These are phyloP conservation scores for Drosophila rhopaloa DNA, from an alignment of 1,140 invertebrate genomes.

Conservation along the genomic window DNA sequence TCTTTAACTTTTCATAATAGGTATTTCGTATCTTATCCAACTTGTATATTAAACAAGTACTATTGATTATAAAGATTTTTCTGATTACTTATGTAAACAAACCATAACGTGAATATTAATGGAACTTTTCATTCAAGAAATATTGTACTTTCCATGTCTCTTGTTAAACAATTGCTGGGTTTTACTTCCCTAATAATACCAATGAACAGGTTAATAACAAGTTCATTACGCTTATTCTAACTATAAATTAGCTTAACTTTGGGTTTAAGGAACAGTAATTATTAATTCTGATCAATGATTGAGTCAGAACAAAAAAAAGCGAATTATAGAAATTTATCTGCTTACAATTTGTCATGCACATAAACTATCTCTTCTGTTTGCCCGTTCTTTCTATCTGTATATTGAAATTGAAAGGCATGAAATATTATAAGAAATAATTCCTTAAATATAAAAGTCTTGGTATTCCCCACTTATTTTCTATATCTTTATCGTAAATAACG, in stretches of 20 bases:
- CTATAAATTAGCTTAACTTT: not conserved
- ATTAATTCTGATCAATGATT: not conserved
- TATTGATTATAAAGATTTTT: conserved; percentile 2
- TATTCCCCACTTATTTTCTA: not conserved
- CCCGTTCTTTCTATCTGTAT: not conserved
- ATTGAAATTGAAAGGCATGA: not conserved
- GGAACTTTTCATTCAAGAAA: no score
- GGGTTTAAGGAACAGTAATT: not conserved
- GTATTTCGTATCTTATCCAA: not conserved
- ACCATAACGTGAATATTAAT: no score
- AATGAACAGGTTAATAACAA: no score
- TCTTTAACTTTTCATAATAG: not conserved
- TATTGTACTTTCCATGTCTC: not conserved
- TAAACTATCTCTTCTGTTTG: not conserved
- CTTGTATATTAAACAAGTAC: conserved; percentile 5
- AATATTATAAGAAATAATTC: not conserved
- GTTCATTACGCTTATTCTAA: not conserved
- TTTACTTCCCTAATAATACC: no score
- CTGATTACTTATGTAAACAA: not conserved
- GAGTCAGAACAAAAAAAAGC: not conserved
- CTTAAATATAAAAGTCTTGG: not conserved
- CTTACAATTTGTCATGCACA: not conserved
- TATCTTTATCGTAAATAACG: conserved; percentile 24
- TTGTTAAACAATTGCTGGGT: no score
- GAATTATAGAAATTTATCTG: not conserved